A percentile compares a stretch with the other conserved stretches of the same genome.
These are phyloP conservation scores for Campoletis sonorensis DNA, from an alignment of 1,140 invertebrate genomes.

Conservation along the genomic window DNA sequence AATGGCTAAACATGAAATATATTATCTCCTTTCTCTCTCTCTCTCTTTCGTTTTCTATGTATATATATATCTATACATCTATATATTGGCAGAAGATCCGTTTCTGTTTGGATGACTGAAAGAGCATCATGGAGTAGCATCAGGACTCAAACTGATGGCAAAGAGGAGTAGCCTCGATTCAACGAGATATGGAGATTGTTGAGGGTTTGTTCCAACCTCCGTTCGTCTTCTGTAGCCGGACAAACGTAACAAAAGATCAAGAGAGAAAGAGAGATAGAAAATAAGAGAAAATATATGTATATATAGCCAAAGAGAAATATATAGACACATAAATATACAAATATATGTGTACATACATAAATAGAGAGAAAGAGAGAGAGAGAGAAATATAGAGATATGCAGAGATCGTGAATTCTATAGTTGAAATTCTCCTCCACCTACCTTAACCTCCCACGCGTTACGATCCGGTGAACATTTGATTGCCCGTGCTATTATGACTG, in stretches of 20 bases:
- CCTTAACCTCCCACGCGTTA: slow-evolving; percentile 54
- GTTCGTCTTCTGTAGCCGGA: slow-evolving; percentile 73
- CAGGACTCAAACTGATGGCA: slow-evolving; percentile 34
- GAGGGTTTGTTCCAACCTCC: slow-evolving; percentile 52
- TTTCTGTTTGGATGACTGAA: background rate
- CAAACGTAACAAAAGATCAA: slow-evolving; percentile 63
- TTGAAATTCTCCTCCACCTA: slow-evolving; percentile 8
- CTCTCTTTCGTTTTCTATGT: slow-evolving; percentile 24
- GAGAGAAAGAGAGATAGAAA: slow-evolving; percentile 9
- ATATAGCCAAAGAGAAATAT: background rate
- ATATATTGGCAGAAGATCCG: background rate
- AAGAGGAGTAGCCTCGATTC: background rate
- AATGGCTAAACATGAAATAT: slow-evolving; percentile 51
- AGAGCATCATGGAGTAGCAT: slow-evolving; percentile 12
- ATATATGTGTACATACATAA: background rate
- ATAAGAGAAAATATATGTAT: background rate
- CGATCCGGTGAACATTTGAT: slow-evolving; percentile 73
- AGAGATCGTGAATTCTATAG: background rate
- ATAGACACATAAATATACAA: background rate
- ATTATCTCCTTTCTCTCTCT: slow-evolving; percentile 39
- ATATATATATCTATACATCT: background rate
- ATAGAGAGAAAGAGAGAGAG: background rate
- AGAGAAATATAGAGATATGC: too few relatives aligned
- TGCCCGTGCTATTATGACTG: slow-evolving; percentile 74
- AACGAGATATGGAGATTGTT: slow-evolving; percentile 34